Conservation (phyloP, 2,888 invertebrate species). For the Apamea epomidion region DNA sequence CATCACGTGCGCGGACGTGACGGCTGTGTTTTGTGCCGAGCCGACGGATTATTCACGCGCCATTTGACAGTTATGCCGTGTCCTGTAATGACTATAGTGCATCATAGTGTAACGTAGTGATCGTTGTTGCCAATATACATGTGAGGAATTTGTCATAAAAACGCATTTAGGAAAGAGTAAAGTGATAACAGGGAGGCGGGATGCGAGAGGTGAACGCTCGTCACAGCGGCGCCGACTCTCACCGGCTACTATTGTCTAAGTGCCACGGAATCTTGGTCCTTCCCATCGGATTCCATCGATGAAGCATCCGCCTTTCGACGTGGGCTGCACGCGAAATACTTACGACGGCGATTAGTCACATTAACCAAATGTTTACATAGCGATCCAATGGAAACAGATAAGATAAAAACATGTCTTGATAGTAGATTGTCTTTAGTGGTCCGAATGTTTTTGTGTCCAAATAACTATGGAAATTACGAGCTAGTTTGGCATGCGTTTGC, state of each 20-base stretch:
- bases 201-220: slow-evolving; percentile 90
- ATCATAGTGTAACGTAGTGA: slow-evolving; percentile 84
- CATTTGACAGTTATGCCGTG: slow-evolving; percentile 86
- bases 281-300: slow-evolving; percentile 88
- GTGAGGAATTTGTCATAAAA: slow-evolving; percentile 73
- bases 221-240: slow-evolving; percentile 89
- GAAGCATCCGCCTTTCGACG: slow-evolving; percentile 85
- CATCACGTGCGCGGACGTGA: slow-evolving; percentile 86
- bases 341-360: slow-evolving; percentile 76
- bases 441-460: slow-evolving; percentile 64
- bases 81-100: slow-evolving; percentile 84
- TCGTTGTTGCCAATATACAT: slow-evolving; percentile 78
- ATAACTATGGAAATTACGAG: slow-evolving; percentile 70
- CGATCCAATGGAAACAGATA: slow-evolving; percentile 80
- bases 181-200: slow-evolving; percentile 82
- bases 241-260: slow-evolving; percentile 89
- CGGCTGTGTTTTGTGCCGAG: slow-evolving; percentile 77
- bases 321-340: slow-evolving; percentile 85
- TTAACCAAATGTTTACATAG: slow-evolving; percentile 79
- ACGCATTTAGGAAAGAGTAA: slow-evolving; percentile 67
- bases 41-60: slow-evolving; percentile 85
- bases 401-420: slow-evolving; percentile 76
- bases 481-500: slow-evolving; percentile 71
- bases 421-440: slow-evolving; percentile 62
- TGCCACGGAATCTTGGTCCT: slow-evolving; percentile 90